These are phyloP conservation scores for Ethmia dodecea DNA, from an alignment of 2,888 invertebrate species.

Conservation along the genomic window DNA sequence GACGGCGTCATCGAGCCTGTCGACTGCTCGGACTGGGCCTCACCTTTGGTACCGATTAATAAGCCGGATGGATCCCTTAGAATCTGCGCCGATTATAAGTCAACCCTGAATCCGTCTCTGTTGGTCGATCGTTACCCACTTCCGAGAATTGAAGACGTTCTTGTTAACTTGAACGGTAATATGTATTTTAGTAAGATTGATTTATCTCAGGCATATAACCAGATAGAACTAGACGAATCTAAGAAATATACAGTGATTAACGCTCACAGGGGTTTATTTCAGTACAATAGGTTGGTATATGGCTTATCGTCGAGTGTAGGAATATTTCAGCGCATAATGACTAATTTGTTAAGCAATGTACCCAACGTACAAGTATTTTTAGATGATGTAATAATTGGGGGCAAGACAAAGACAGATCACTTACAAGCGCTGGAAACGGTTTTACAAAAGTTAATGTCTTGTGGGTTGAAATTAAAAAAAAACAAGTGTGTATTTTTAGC, in stretches of 20 bases:
- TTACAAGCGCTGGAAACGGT: neutral
- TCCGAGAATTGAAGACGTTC: neutral
- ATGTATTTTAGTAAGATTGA: neutral
- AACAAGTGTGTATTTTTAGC: neutral
- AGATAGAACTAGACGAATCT: neutral
- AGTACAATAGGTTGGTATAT: neutral
- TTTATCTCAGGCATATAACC: neutral
- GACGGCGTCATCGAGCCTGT: neutral
- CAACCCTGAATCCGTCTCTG: neutral
- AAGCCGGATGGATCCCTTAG: neutral
- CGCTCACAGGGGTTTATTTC: neutral
- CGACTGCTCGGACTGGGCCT: neutral
- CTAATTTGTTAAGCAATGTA: neutral
- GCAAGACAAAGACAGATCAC: neutral
- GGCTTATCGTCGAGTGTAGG: neutral
- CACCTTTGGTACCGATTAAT: neutral
- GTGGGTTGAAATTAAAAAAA: neutral
- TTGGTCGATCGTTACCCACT: neutral
- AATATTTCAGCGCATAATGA: neutral
- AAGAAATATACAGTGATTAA: neutral
- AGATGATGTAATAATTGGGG: constrained; percentile 1
- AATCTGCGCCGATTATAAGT: neutral
- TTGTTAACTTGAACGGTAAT: neutral
- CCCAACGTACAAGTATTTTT: neutral
- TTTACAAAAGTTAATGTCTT: neutral